A percentile compares a stretch with the other conserved stretches of the same genome.
Conservation (phyloP, 2,797 vertebrate species). For the Bufotes viridis region DNA sequence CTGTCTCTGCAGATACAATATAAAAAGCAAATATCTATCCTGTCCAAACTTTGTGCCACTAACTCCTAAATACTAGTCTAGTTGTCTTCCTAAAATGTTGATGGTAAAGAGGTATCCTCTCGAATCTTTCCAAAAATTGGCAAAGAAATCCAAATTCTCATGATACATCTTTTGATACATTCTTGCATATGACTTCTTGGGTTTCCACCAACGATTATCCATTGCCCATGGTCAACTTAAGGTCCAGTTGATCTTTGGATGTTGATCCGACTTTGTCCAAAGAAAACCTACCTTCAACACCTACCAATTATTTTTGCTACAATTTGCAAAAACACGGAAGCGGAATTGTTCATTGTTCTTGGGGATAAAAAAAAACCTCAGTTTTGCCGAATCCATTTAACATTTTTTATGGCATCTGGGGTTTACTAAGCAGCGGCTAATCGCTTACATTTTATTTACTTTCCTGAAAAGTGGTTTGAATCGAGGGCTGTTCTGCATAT, state of each 20-base stretch:
- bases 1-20: neutral
- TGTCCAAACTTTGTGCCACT: neutral
- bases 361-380: neutral
- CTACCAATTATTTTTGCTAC: neutral
- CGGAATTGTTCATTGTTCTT: conserved; percentile 8
- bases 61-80: neutral
- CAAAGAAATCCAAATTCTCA: no score
- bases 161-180: no score
- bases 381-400: conserved; percentile 33
- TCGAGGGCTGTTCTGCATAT: conserved; percentile 69
- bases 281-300: neutral
- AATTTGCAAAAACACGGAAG: neutral
- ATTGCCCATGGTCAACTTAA: neutral
- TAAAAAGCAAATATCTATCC: neutral
- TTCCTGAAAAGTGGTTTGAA: conserved; percentile 72
- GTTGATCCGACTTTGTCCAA: neutral
- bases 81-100: neutral
- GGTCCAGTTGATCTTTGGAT: neutral
- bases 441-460: conserved; percentile 71
- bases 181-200: no score
- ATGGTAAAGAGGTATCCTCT: neutral
- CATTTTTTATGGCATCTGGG: conserved; percentile 19
- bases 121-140: no score
- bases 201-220: no score
- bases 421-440: conserved; percentile 54